Evolutionary conservation across 2,113 vertebrate species (phyloP).

Genomic region (Sula dactylatra): DNA sequence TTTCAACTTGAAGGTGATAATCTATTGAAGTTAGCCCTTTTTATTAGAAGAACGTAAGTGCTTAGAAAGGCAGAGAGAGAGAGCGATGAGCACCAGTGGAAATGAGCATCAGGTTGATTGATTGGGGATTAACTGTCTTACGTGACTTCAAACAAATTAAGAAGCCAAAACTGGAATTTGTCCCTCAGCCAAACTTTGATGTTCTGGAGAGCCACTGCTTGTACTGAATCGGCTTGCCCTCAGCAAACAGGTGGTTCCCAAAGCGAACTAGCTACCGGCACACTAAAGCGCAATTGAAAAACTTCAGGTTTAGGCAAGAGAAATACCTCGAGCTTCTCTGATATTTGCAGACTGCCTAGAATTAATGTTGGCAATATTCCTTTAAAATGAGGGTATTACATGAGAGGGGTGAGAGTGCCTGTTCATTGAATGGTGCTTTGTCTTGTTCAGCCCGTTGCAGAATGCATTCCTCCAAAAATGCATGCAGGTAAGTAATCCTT

Average conservation of each 20-base stretch:
- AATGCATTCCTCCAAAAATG: not conserved
- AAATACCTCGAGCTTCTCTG: not conserved
- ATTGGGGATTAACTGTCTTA: not conserved
- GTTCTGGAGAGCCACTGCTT: not conserved
- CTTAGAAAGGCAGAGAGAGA: not conserved
- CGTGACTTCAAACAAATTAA: not conserved
- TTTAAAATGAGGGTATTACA: too few relatives aligned
- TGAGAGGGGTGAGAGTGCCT: not conserved
- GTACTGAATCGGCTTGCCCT: not conserved
- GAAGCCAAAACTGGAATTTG: not conserved
- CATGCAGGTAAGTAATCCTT: not conserved
- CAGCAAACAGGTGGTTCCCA: fast-evolving
- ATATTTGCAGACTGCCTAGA: not conserved
- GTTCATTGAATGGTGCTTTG: not conserved
- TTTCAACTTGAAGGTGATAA: not conserved
- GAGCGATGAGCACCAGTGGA: not conserved
- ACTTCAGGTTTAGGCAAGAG: not conserved
- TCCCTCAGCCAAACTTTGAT: not conserved
- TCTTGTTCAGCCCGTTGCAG: not conserved
- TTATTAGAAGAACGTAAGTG: not conserved
- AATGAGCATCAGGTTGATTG: too few relatives aligned
- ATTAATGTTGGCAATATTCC: too few relatives aligned
- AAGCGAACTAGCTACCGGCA: fast-evolving
- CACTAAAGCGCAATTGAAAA: not conserved
- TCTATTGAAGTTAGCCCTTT: not conserved